Evolutionary conservation across 2,797 vertebrate species (phyloP).

Genomic region (Emydoidea blandingii): DNA sequence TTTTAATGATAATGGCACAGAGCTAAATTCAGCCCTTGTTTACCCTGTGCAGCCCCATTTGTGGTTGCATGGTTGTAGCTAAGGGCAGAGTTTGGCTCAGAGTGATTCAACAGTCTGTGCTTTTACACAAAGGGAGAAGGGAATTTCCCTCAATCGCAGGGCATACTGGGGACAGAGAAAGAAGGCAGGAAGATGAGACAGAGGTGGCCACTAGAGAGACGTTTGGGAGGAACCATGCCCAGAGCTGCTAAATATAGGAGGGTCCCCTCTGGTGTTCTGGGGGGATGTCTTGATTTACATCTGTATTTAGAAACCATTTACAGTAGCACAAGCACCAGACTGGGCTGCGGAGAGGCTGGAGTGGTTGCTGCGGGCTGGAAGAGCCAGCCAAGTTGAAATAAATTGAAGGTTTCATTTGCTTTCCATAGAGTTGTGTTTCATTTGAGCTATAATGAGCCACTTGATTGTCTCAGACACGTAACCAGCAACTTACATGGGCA

Average conservation of each 20-base stretch:
- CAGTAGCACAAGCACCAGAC: not conserved
- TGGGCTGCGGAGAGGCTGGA: fast-evolving
- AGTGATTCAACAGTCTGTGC: not conserved
- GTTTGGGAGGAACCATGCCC: not conserved
- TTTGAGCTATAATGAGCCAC: fast-evolving
- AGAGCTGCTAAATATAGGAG: not conserved
- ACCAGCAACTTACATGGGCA: fast-evolving
- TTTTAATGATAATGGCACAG: not conserved
- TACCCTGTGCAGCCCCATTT: not conserved
- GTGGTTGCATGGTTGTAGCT: fast-evolving
- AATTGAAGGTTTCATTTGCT: not conserved
- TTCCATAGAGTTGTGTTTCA: not conserved
- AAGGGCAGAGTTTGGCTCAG: not conserved
- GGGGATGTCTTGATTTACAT: not conserved
- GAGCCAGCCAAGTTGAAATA: not conserved
- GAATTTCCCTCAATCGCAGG: not conserved
- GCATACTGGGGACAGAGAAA: not conserved
- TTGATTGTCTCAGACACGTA: not conserved
- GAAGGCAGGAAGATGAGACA: not conserved
- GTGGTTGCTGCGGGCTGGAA: not conserved
- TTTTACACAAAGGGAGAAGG: not conserved
- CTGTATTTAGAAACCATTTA: not conserved
- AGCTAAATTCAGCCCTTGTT: not conserved
- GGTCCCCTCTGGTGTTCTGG: not conserved
- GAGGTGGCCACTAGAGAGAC: not conserved